Evolutionary conservation across 2,888 invertebrate species (phyloP), one percentile per base, ranked within the genome.

Genomic region (Thymelicus acteon): DNA sequence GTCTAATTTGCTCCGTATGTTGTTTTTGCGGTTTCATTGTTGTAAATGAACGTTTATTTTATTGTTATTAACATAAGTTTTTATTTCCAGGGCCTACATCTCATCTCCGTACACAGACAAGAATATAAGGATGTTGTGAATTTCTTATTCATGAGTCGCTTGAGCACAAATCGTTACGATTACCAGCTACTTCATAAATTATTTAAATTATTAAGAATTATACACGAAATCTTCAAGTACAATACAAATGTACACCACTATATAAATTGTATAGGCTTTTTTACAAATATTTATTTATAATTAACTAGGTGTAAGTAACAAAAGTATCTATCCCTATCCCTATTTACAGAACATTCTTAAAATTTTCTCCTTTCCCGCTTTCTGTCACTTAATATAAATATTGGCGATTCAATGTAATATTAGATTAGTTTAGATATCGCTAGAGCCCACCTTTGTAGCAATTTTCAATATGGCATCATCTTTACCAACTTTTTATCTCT

Each of bases 51-150:
- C 7, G n/a, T 13, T 13, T 31, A 37, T 37, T 58, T 37, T 58
- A 7, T 12, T 10, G 54, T 54, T 37, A 39, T 39, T 63, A 67
- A 61, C 6, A 5, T 10, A 19, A 44, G 7, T 37, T 80, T 76
- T 80, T 77, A 81, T 80, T 95, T 94, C 48, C 95, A 96, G 96
- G 87, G 94, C 94, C 78, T 96, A 95, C 94, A 95, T 96, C 87
- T 94, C 95, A 82, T 96, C 95, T 80, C 95, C 96, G 73, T 94
- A 94, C 87, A 94, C 95, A 74, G 95, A 95, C 89, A 95, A 95
- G 86, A 95, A 95, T 83, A 92, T 95, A 88, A 92, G 95, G 86
- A 94, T 95, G 94, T 89, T 95, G 90, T 95, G 91, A 94, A 86
- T 76, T 73, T 72, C 77, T 75, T 71, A 75, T 70, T 60, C 65